Evolutionary conservation across 2,113 vertebrate species (phyloP).

Genomic region (Lichenostomus cassidix): DNA sequence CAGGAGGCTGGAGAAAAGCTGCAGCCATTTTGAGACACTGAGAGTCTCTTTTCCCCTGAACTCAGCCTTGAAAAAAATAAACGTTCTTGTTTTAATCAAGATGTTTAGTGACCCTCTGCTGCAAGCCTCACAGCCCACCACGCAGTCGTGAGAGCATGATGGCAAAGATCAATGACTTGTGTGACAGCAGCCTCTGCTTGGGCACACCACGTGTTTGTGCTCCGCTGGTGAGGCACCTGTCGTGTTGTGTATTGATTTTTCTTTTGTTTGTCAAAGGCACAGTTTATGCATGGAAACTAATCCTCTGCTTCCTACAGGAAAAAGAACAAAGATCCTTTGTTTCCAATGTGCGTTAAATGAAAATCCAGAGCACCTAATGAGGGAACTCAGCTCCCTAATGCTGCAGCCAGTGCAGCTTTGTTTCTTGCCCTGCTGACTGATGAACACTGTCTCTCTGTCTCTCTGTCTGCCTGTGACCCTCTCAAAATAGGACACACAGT

Average conservation of each 20-base stretch:
- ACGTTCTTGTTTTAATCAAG: background rate
- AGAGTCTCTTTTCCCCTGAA: background rate
- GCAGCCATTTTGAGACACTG: background rate
- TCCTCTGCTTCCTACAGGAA: constrained; percentile 11
- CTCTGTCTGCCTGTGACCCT: background rate
- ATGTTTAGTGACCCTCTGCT: background rate
- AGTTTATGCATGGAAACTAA: background rate
- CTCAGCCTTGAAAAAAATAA: background rate
- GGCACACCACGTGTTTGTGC: accelerated
- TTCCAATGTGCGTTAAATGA: constrained; percentile 16
- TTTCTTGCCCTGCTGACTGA: background rate
- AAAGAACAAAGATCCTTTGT: constrained; percentile 18
- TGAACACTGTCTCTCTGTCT: background rate
- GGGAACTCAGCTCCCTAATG: background rate
- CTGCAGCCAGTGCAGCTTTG: background rate
- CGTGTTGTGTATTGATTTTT: background rate
- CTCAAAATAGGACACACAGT: background rate
- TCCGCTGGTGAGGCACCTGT: background rate
- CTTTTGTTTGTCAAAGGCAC: constrained; percentile 23
- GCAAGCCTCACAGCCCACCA: background rate
- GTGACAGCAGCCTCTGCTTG: background rate
- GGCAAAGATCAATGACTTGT: background rate
- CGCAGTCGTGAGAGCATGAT: background rate
- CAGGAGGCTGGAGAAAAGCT: background rate
- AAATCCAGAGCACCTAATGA: constrained; percentile 2